Evolutionary conservation across 2,113 vertebrate species (phyloP).

Genomic region (Varanus komodoensis): DNA sequence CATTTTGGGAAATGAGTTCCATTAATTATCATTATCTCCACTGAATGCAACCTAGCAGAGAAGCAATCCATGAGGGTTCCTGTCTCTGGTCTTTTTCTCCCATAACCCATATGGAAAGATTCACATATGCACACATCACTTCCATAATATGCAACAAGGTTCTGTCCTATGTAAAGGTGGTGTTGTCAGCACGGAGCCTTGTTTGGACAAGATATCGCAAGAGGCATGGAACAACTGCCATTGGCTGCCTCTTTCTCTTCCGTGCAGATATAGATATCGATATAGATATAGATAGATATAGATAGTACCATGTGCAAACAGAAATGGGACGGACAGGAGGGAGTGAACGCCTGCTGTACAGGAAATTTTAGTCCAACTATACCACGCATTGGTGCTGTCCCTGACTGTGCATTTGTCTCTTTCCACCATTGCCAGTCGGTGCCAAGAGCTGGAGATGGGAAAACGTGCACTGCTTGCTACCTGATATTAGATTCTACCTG

Average conservation of each 20-base stretch:
- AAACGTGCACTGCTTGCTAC: not conserved
- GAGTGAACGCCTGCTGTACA: not conserved
- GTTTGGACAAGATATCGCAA: not conserved
- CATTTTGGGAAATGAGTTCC: constrained; percentile 43
- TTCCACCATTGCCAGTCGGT: no score
- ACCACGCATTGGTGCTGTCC: not conserved
- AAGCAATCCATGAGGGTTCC: not conserved
- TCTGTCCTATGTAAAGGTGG: not conserved
- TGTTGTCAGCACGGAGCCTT: not conserved
- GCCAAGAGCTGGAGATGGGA: not conserved
- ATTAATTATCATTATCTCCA: constrained; percentile 52
- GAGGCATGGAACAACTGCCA: not conserved
- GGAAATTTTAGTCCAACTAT: not conserved
- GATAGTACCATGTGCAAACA: not conserved
- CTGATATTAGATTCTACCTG: not conserved
- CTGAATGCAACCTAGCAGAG: not conserved
- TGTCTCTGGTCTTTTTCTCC: constrained; percentile 39
- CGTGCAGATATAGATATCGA: no score
- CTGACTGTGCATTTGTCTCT: not conserved
- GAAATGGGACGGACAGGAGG: not conserved
- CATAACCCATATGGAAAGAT: constrained; percentile 2
- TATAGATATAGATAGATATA: no score
- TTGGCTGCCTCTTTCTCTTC: not conserved
- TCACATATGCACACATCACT: not conserved
- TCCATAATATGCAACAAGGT: not conserved